A percentile compares a stretch with the other conserved stretches of the same genome.
phyloP scores from a whole-genome alignment of 2,113 vertebrate genomes.

The Pampusana beccarii region DNA sequence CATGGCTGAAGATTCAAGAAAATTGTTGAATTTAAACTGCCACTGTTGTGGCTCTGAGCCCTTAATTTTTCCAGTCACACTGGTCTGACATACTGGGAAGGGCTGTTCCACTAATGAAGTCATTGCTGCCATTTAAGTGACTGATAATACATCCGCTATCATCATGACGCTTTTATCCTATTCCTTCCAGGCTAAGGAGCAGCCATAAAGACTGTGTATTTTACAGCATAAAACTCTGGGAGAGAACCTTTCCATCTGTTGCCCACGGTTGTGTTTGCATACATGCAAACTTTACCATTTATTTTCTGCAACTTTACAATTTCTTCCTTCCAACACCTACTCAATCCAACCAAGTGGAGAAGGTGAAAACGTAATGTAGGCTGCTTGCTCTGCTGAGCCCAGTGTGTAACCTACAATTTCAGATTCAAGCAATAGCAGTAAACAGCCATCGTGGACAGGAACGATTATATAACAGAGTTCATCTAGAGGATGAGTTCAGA shows the following conservation, averaged over 20 bases:
- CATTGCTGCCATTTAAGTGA: background rate
- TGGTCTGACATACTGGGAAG: background rate
- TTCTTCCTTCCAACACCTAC: background rate
- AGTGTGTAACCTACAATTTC: conserved; percentile 22
- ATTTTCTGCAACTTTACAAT: background rate
- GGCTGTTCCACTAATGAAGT: background rate
- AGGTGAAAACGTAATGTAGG: background rate
- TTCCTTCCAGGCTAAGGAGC: background rate
- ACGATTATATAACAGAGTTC: conserved; percentile 46
- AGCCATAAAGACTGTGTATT: background rate
- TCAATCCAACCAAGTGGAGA: background rate
- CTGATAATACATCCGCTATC: background rate
- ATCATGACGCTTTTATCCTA: background rate
- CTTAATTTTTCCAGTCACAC: background rate
- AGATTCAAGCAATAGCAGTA: background rate
- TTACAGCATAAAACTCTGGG: background rate
- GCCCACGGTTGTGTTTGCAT: background rate
- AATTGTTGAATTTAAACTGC: background rate
- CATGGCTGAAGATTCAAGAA: background rate
- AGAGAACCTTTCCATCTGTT: background rate
- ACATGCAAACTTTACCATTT: background rate
- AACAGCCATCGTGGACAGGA: background rate
- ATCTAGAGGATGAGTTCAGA: background rate
- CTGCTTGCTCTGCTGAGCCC: background rate
- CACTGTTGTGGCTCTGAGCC: background rate